Percentiles rank a stretch among this genome's conserved stretches.
phyloP scores from a whole-genome alignment of 2,888 invertebrate species.

The Pilophorus perplexus region DNA sequence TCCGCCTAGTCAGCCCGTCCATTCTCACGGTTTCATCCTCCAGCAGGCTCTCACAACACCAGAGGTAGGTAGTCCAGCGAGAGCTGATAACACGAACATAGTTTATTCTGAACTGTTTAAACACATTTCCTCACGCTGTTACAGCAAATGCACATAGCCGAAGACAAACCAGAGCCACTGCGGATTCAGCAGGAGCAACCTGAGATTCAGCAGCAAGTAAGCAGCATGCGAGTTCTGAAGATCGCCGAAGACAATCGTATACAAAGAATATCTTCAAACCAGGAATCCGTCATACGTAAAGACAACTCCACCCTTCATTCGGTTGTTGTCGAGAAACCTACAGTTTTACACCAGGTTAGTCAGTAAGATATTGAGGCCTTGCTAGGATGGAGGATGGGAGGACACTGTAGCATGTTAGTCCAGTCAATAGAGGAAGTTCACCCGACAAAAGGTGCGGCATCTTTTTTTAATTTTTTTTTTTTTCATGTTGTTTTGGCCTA shows the following conservation, averaged over 20 bases:
- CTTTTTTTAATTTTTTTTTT: too few species aligned
- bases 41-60: slow-evolving; percentile 54
- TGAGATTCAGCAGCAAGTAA: slow-evolving; percentile 42
- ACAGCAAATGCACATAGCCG: slow-evolving; percentile 25
- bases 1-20: slow-evolving; percentile 44
- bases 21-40: slow-evolving; percentile 52
- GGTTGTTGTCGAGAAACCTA: slow-evolving; percentile 49
- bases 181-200: slow-evolving; percentile 42
- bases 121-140: too few species aligned
- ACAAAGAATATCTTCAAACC: slow-evolving; percentile 38
- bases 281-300: slow-evolving; percentile 49
- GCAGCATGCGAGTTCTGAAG: slow-evolving; percentile 39
- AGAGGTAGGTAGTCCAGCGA: slow-evolving; percentile 37
- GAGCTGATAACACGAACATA: too few species aligned
- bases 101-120: too few species aligned
- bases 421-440: background rate
- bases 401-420: too few species aligned
- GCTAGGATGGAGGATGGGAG: background rate
- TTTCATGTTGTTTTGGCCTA: too few species aligned
- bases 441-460: too few species aligned
- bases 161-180: slow-evolving; percentile 28
- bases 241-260: slow-evolving; percentile 41
- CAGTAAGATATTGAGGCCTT: too few species aligned
- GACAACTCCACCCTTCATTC: slow-evolving; percentile 50
- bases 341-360: slow-evolving; percentile 46